Base-by-base conservation (phyloP, 2,888 invertebrate genomes). In the Plemyria rubiginata region DNA sequence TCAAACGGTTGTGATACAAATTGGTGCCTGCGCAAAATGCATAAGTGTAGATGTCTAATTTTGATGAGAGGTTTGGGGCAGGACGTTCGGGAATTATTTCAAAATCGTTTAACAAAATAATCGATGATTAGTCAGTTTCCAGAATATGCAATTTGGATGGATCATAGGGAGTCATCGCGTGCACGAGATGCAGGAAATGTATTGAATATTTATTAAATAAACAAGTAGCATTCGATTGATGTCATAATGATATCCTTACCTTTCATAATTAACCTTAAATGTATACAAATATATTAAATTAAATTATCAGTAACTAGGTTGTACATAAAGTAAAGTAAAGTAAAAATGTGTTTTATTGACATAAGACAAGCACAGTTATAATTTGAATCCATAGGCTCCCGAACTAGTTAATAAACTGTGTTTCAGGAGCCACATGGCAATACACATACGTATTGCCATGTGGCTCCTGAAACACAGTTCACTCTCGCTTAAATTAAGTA, bases 1-100 rank as follows among this genome's bases (percentile, higher is more conserved):
- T 86, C 79, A 88, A 88, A 87, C 81, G 82, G 81, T 79, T 78
- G 79, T 73, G 72, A 76, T 54, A 69, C 71, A 84, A 90, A 92
- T 88, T 89, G 85, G 75, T 78, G 80, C 83, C 80, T 84, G 74
- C 80, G 82, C 81, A 85, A 90, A 91, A 87, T 82, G 85, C 84
- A 85, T 90, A 90, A 90, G 84, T 82, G 82, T 82, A 83, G 83
- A 87, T 85, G 85, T 90, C 90, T 88, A 86, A 82, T 86, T n/a
- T 84, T 90, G 87, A 92, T 92, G 82, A 88, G 77, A 74, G 89
- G 88, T 86, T 87, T 62, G 70, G 68, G 67, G 75, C 68, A 71
- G 78, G 76, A 77, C 79, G 81, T 80, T 77, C 72, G 82, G 82
- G 80, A 88, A 86, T 91, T 86, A 89, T 85, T 85, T 81, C 77